Evolutionary conservation across 2,888 invertebrate species (phyloP).

Genomic region (Microctonus hyperodae): DNA sequence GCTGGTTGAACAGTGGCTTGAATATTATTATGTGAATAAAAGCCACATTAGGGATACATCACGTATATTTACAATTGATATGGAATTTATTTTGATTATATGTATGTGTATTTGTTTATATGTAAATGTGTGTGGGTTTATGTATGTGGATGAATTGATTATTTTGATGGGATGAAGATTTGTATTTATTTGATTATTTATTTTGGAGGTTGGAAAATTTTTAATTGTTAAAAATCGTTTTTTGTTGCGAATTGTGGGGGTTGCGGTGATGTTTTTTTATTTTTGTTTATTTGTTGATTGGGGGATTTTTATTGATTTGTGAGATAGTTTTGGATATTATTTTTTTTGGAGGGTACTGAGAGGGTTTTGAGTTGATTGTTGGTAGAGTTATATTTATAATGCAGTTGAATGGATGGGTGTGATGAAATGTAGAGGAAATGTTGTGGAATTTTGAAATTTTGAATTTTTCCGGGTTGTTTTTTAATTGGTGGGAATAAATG

Average conservation of each 20-base stretch:
- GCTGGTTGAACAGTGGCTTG: neutral
- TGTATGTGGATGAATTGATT: neutral
- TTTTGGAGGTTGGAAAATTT: no score
- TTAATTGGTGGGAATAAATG: neutral
- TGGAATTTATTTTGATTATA: neutral
- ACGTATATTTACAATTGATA: neutral
- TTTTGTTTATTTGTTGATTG: constrained; percentile 20
- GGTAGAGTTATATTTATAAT: no score
- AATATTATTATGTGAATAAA: neutral
- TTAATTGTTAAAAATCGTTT: no score
- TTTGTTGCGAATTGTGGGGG: no score
- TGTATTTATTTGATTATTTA: no score
- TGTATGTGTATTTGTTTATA: neutral
- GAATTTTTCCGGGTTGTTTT: constrained; percentile 6
- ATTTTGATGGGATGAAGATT: neutral
- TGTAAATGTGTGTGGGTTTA: neutral
- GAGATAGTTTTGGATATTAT: no score
- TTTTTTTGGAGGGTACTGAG: no score
- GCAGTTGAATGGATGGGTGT: no score
- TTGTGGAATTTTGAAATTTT: constrained; percentile 25
- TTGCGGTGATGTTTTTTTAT: no score
- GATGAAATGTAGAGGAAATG: neutral
- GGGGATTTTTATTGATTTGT: no score
- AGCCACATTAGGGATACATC: neutral
- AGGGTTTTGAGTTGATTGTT: no score